Conservation (phyloP, 2,888 invertebrate species). For the Cantharis nigra region DNA sequence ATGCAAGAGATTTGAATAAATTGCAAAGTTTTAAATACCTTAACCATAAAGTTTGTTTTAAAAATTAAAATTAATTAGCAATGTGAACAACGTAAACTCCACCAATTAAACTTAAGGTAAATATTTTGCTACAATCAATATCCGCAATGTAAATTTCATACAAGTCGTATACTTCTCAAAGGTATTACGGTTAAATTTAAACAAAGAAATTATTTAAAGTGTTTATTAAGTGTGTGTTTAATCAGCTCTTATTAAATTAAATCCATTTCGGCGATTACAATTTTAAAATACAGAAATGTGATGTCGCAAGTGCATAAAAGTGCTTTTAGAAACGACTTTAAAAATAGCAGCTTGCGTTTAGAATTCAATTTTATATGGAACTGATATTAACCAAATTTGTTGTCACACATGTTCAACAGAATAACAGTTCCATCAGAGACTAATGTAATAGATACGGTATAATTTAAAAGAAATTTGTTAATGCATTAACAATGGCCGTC, state of each 20-base stretch:
- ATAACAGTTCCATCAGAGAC: not conserved
- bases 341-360: not conserved
- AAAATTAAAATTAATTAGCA: not conserved
- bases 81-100: not conserved
- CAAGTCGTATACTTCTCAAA: not conserved
- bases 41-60: not conserved
- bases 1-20: not conserved
- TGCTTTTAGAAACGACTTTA: constrained; percentile 1
- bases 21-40: not conserved
- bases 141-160: not conserved
- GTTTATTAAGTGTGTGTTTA: not conserved
- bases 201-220: not conserved
- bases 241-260: not conserved
- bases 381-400: not conserved
- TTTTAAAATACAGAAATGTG: not conserved
- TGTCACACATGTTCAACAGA: not conserved
- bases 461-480: not conserved
- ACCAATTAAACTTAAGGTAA: not conserved
- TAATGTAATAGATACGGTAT: not conserved
- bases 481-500: not conserved
- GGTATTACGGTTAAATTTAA: not conserved
- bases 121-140: not conserved
- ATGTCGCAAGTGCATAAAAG: not conserved
- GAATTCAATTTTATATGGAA: not conserved
- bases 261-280: not conserved